A percentile compares a stretch with the other conserved stretches of the same genome.
Conservation (phyloP, 2,888 invertebrate genomes). For the Lycocerus yunnanus region DNA sequence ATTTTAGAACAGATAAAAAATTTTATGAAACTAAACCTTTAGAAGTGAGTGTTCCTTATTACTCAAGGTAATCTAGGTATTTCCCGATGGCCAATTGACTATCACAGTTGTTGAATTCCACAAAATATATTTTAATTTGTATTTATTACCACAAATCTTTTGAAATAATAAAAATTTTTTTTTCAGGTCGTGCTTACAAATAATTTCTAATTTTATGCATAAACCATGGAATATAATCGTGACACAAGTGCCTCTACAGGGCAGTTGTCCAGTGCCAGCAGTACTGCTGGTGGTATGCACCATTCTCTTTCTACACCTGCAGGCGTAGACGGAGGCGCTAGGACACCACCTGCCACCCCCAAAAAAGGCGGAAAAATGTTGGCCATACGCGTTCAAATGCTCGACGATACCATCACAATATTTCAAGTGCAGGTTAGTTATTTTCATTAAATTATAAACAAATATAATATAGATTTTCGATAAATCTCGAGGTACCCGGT, state of each 20-base stretch:
- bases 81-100: too few relatives aligned
- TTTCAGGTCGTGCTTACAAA: not conserved
- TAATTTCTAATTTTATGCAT: constrained; percentile 25
- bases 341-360: constrained; percentile 79
- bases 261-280: constrained; percentile 51
- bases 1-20: too few relatives aligned
- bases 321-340: constrained; percentile 73
- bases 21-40: too few relatives aligned
- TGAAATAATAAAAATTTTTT: not conserved
- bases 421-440: constrained; percentile 86
- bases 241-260: constrained; percentile 52
- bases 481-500: too few relatives aligned
- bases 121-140: not conserved
- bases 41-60: not conserved
- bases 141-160: not conserved
- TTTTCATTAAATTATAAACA: not conserved
- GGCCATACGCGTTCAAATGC: constrained; percentile 85
- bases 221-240: constrained; percentile 41
- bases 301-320: constrained; percentile 85
- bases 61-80: not conserved
- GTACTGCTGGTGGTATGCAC: constrained; percentile 65
- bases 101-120: too few relatives aligned
- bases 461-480: too few relatives aligned
- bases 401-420: constrained; percentile 86
- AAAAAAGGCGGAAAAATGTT: constrained; percentile 88